Conservation (phyloP, 2,113 vertebrate species). For the Gobius niger region DNA sequence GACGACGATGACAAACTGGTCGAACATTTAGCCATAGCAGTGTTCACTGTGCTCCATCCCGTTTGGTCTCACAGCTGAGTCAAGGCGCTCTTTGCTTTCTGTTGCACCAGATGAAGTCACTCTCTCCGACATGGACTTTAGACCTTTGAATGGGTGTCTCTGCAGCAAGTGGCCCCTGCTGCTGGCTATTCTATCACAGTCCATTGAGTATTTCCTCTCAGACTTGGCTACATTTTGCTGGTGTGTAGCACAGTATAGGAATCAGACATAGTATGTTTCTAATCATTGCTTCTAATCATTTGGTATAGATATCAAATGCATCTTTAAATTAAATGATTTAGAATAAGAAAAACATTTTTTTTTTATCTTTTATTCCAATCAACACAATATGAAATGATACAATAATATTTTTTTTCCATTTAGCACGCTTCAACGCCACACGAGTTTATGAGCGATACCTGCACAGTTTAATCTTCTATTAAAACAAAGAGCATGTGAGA, state of each 20-base stretch:
- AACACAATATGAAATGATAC: too few species aligned
- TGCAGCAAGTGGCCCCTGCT: constrained; percentile 17
- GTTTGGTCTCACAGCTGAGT: constrained; percentile 4
- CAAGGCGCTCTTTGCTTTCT: constrained; percentile 8
- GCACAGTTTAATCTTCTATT: too few species aligned
- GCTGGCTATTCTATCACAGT: constrained; percentile 39
- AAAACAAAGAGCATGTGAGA: too few species aligned
- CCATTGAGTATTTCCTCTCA: constrained; percentile 29
- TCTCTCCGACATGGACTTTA: constrained; percentile 24
- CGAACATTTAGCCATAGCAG: neutral
- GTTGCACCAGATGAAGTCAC: constrained; percentile 1
- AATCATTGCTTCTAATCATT: too few species aligned
- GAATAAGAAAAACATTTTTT: too few species aligned
- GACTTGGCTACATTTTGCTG: constrained; percentile 13
- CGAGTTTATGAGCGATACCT: too few species aligned
- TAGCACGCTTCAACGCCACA: too few species aligned
- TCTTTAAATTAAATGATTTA: too few species aligned
- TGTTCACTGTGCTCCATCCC: neutral
- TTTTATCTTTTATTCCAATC: too few species aligned
- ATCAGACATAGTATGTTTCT: constrained; percentile 6
- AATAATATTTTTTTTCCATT: too few species aligned
- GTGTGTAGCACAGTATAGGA: constrained; percentile 3
- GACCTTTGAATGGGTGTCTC: constrained; percentile 26
- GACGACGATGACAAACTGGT: too few species aligned
- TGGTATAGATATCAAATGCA: too few species aligned